phyloP scores from a whole-genome alignment of 2,113 vertebrate species.

The Otus sunia region DNA sequence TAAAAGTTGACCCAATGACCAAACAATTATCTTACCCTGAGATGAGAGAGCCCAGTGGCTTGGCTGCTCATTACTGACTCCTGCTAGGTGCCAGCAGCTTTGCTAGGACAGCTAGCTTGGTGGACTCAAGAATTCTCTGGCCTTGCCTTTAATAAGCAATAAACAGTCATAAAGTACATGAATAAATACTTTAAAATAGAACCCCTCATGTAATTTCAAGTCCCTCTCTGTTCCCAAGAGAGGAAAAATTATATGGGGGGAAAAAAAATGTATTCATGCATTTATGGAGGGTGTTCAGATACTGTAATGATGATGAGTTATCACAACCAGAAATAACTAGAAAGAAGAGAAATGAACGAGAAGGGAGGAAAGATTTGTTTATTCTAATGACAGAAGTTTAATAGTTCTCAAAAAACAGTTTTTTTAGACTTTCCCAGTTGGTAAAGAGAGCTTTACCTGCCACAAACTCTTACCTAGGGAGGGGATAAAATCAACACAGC shows the following conservation, averaged over 20 bases:
- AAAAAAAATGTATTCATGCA: background rate
- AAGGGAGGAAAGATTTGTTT: background rate
- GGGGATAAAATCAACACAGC: background rate
- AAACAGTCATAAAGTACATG: background rate
- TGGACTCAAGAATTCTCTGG: background rate
- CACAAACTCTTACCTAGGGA: background rate
- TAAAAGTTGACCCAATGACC: background rate
- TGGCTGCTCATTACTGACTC: background rate
- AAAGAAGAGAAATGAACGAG: background rate
- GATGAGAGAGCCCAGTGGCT: background rate
- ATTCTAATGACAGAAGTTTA: background rate
- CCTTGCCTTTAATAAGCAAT: background rate
- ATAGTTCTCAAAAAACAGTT: background rate
- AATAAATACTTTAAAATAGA: background rate
- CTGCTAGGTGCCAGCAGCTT: background rate
- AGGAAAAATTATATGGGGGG: background rate
- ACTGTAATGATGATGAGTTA: background rate
- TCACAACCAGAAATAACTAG: background rate
- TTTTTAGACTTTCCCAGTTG: rapidly evolving
- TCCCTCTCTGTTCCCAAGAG: background rate
- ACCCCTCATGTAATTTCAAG: background rate
- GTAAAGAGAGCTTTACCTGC: background rate
- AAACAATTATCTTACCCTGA: background rate
- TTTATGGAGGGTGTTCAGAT: background rate
- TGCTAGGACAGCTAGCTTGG: background rate